Conservation (phyloP, 2,888 invertebrate genomes). For the Brassicogethes aeneus region DNA sequence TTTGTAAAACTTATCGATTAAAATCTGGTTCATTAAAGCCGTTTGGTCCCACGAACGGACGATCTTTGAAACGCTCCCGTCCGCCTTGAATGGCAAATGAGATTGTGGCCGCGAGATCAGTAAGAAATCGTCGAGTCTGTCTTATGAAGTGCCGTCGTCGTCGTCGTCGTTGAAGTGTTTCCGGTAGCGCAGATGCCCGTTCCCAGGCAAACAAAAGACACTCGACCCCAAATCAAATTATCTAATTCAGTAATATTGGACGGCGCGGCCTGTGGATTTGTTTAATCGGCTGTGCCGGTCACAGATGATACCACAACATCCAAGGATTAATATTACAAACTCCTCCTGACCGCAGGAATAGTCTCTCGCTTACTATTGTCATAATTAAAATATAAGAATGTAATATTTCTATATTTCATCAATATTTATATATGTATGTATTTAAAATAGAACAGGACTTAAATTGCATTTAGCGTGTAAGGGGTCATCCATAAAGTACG, state of each 20-base stretch:
- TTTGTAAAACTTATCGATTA: too few species aligned
- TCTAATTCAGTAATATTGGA: constrained; percentile 41
- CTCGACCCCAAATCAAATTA: constrained; percentile 42
- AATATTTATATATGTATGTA: too few species aligned
- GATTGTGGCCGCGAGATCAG: neutral
- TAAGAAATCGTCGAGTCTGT: neutral
- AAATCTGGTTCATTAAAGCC: too few species aligned
- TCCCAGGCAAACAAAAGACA: constrained; percentile 41
- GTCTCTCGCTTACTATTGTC: too few species aligned
- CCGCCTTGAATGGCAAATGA: too few species aligned
- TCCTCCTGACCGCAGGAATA: constrained; percentile 8
- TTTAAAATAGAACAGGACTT: too few species aligned
- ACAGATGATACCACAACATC: constrained; percentile 26
- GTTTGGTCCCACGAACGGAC: too few species aligned
- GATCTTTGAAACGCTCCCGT: too few species aligned
- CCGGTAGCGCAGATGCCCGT: constrained; percentile 39
- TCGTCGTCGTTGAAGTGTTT: constrained; percentile 36
- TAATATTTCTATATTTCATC: too few species aligned
- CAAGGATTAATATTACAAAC: neutral
- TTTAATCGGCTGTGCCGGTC: constrained; percentile 32
- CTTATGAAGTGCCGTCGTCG: constrained; percentile 18
- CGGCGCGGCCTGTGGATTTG: constrained; percentile 34
- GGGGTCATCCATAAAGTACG: too few species aligned
- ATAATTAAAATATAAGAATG: too few species aligned
- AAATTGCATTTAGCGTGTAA: too few species aligned